These are phyloP conservation scores for Gastrophysa polygoni DNA, from an alignment of 2,888 invertebrate species.

Conservation along the genomic window DNA sequence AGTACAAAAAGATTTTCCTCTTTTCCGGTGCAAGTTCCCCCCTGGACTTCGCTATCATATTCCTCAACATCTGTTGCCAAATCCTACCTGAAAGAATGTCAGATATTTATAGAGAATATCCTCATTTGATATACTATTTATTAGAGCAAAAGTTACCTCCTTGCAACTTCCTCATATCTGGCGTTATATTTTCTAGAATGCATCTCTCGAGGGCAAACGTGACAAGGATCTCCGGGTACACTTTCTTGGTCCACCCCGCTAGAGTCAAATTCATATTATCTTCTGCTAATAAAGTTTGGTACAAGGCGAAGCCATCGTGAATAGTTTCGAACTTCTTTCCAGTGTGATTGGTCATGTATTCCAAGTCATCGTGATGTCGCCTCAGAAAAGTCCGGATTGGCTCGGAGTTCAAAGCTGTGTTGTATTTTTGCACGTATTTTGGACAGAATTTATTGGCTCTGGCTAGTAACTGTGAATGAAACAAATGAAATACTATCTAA, in stretches of 20 bases:
- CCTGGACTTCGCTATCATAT: constrained; percentile 44
- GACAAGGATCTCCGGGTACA: constrained; percentile 62
- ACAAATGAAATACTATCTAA: no score
- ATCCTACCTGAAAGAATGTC: constrained; percentile 46
- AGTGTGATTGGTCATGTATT: constrained; percentile 65
- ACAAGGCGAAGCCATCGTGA: constrained; percentile 58
- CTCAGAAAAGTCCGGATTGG: constrained; percentile 26
- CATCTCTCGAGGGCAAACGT: constrained; percentile 54
- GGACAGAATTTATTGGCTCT: constrained; percentile 52
- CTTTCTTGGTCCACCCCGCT: constrained; percentile 47
- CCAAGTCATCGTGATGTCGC: constrained; percentile 65
- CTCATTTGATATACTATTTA: no score
- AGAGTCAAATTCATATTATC: constrained; percentile 60
- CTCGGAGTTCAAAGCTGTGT: constrained; percentile 8
- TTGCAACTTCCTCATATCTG: constrained; percentile 53
- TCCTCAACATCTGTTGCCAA: constrained; percentile 45
- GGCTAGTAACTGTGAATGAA: constrained; percentile 45
- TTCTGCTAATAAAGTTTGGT: constrained; percentile 69
- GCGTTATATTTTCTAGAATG: constrained; percentile 54
- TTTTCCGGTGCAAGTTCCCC: constrained; percentile 32
- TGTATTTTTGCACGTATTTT: constrained; percentile 46
- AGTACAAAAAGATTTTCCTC: constrained; percentile 58
- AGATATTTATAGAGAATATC: no score
- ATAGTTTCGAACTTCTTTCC: constrained; percentile 64
- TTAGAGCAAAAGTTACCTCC: constrained; percentile 51